Conservation (phyloP, 2,113 vertebrate species). For the Synodontis membranacea region DNA sequence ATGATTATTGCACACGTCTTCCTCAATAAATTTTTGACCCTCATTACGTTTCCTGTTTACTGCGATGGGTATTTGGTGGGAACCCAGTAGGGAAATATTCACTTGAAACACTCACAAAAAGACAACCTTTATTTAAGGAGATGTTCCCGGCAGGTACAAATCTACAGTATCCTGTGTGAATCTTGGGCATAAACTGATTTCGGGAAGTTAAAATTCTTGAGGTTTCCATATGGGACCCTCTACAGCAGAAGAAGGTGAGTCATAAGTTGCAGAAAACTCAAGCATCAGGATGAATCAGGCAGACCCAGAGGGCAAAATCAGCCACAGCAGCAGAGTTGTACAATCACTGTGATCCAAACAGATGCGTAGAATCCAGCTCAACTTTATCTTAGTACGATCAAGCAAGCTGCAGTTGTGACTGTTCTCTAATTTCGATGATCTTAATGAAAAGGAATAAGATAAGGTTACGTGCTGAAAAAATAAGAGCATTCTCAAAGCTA, state of each 20-base stretch:
- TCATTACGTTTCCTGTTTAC: not conserved
- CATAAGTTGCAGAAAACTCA: not conserved
- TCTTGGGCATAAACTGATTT: not conserved
- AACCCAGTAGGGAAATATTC: not conserved
- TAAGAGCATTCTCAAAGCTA: not conserved
- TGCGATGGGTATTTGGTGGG: not conserved
- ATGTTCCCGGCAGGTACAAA: not conserved
- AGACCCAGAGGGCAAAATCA: not conserved
- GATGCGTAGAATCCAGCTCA: not conserved
- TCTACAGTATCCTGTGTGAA: not conserved
- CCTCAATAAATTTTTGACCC: not conserved
- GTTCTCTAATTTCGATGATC: too few relatives aligned
- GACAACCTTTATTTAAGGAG: not conserved
- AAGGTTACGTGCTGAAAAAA: not conserved
- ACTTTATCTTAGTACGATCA: not conserved
- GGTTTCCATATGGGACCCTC: not conserved
- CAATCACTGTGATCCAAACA: not conserved
- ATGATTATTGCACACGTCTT: not conserved
- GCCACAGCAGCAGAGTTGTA: not conserved
- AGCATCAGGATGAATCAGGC: slow-evolving; percentile 1
- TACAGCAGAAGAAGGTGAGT: not conserved
- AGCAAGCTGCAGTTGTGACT: not conserved
- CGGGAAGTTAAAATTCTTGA: not conserved
- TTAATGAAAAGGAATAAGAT: too few relatives aligned
- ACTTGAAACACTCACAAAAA: slow-evolving; percentile 5